Base-by-base conservation (phyloP, 2,797 vertebrate genomes). In the Eulemur albifrons region DNA sequence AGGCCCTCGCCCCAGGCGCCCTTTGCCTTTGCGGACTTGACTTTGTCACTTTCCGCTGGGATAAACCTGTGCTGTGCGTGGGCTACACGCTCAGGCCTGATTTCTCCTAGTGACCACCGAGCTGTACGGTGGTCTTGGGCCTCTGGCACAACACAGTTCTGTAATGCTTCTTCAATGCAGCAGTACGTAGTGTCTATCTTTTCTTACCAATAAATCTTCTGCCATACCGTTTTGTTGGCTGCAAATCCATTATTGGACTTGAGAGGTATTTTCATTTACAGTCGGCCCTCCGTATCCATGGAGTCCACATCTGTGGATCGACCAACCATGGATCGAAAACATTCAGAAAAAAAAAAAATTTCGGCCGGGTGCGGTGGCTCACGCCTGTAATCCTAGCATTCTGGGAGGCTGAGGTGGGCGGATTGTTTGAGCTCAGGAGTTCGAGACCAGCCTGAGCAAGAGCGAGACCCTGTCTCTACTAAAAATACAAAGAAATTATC, bases 51-150 rank as follows among this genome's bases (percentile, higher is more conserved):
- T n/a, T n/a, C 30, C 27, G 21, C 27, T 45, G 38, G 23, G 9
- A 38, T 5, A 35, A 35, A 30, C 4, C 18, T 3, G 0, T 13
- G 35, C 40, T 2, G 6, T 1, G 43, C 13, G 20, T 1, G 52
- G 50, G 9, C 25, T 1, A 3, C 10, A 8, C 1, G n/a, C 4
- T 2, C 13, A 30, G 23, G 18, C 35, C 57, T 27, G 75, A 30
- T 61, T 35, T 18, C 30, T 43, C 85, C 48, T 18, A 8, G 35
- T 0, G 10, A 52, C n/a, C 48, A 14, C 2, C 0, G 4, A 40
- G 30, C 32, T 20, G 0, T 3, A 23, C 2, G 3, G 25, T 4
- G 9, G 27, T 10, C 50, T 30, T 3, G 6, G 43, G 69, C 14
- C 5, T 57, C 32, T 7, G 8, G 1, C 4, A 35, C 8, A 38